Percentiles rank a stretch among this genome's conserved stretches.
phyloP scores from a whole-genome alignment of 2,888 invertebrate species.

The Tuta absoluta region DNA sequence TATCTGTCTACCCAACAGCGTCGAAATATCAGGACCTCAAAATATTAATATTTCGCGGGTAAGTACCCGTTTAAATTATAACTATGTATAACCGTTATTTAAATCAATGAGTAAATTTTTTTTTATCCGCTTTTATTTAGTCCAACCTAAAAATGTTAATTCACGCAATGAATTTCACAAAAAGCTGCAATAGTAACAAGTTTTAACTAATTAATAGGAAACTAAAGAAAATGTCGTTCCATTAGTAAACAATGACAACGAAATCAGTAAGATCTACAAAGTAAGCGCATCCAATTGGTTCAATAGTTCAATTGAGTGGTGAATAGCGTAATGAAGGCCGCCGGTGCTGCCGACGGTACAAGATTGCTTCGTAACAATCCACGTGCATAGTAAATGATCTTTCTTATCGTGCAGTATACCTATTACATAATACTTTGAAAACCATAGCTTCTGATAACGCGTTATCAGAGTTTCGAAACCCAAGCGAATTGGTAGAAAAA shows the following conservation, averaged over 20 bases:
- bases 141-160: no score
- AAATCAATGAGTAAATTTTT: no score
- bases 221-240: neutral
- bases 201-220: neutral
- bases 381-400: constrained; percentile 7
- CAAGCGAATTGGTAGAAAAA: neutral
- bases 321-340: constrained; percentile 4
- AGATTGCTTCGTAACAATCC: neutral
- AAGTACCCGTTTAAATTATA: no score
- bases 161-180: no score
- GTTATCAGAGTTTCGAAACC: neutral
- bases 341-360: neutral
- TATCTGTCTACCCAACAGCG: no score
- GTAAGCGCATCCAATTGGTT: constrained; percentile 7
- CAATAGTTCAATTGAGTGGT: constrained; percentile 15
- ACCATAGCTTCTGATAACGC: neutral
- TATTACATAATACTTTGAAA: neutral
- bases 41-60: no score
- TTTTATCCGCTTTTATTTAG: no score
- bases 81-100: no score
- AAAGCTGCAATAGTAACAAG: neutral
- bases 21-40: no score
- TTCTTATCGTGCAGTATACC: neutral
- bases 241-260: constrained; percentile 4
- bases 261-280: neutral